Evolutionary conservation across 2,113 vertebrate species (phyloP).

Genomic region (Amphiprion ocellaris): DNA sequence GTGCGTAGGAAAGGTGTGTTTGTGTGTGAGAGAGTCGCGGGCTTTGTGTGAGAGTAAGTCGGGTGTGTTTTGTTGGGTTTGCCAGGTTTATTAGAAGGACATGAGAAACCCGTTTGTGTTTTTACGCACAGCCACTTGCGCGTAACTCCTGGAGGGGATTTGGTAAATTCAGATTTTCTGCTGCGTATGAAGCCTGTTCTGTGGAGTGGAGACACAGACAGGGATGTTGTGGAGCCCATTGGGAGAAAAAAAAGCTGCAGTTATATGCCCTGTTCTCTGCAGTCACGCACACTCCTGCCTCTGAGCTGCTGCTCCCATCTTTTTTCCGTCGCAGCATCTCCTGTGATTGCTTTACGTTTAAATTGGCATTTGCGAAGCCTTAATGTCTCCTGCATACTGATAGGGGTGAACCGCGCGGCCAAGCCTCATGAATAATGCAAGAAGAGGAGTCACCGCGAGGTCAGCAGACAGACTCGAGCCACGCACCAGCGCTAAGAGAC

Average conservation of each 20-base stretch:
- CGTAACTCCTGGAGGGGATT: background rate
- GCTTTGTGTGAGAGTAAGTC: conserved; percentile 50
- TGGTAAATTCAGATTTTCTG: too few relatives aligned
- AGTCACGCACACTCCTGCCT: background rate
- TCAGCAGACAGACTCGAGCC: conserved; percentile 91
- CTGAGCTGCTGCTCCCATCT: background rate
- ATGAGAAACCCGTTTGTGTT: conserved; percentile 68
- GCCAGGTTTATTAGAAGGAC: conserved; percentile 85
- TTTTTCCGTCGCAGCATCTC: conserved; percentile 4
- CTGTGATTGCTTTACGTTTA: conserved; percentile 84
- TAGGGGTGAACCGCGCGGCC: conserved; percentile 88
- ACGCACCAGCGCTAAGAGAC: conserved; percentile 58
- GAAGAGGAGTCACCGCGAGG: conserved; percentile 92
- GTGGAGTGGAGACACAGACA: too few relatives aligned
- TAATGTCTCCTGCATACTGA: conserved; percentile 95
- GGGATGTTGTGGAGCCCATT: too few relatives aligned
- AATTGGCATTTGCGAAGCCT: conserved; percentile 90
- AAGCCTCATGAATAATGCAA: conserved; percentile 96
- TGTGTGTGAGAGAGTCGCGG: conserved; percentile 28
- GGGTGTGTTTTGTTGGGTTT: conserved; percentile 86
- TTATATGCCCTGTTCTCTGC: background rate
- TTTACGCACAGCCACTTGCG: background rate
- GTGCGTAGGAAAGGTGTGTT: conserved; percentile 70
- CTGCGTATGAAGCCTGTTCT: too few relatives aligned
- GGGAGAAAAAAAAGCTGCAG: too few relatives aligned